Evolutionary conservation across 2,888 invertebrate species (phyloP).

Genomic region (Cerastoderma edule): DNA sequence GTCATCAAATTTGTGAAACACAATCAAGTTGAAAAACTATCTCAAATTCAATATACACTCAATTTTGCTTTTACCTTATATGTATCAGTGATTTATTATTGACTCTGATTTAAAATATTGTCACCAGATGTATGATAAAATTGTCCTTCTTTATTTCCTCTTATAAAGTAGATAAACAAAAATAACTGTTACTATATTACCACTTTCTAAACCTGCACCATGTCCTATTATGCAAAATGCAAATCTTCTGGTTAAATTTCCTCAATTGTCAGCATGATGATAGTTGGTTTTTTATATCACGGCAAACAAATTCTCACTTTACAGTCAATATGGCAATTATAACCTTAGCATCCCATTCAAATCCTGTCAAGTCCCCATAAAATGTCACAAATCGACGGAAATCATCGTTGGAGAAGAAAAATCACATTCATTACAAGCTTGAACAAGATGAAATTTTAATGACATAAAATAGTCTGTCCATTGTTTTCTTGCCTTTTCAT

Average conservation of each 20-base stretch:
- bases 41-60: too few species aligned
- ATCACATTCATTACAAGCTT: conserved; percentile 35
- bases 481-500: conserved; percentile 56
- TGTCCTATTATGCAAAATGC: neutral
- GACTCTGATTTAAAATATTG: too few species aligned
- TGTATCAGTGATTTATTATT: too few species aligned
- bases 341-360: conserved; percentile 10
- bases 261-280: neutral
- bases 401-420: conserved; percentile 8
- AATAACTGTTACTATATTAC: too few species aligned
- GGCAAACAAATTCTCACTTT: neutral
- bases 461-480: conserved; percentile 47
- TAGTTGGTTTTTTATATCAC: neutral
- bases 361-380: conserved; percentile 16
- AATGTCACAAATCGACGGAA: conserved; percentile 10
- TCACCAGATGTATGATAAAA: too few species aligned
- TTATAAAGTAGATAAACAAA: too few species aligned
- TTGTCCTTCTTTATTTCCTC: too few species aligned
- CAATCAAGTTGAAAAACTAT: too few species aligned
- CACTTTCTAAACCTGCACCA: too few species aligned
- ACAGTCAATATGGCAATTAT: conserved; percentile 7
- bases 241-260: neutral
- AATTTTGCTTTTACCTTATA: too few species aligned
- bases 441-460: conserved; percentile 55
- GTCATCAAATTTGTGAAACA: too few species aligned